phyloP scores from a whole-genome alignment of 2,113 vertebrate species.

The Pangasianodon gigas region DNA sequence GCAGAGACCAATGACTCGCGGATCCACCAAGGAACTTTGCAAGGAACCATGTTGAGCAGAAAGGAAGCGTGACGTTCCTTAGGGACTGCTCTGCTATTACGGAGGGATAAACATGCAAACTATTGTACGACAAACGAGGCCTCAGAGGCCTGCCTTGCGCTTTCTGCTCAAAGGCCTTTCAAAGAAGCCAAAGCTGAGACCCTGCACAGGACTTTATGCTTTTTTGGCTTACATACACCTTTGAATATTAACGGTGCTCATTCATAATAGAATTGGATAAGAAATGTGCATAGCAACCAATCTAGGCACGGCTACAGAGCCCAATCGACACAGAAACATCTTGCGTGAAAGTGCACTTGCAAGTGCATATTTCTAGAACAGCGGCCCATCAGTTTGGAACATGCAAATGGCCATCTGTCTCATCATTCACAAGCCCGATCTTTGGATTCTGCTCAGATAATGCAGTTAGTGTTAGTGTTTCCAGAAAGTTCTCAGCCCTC shows the following conservation, averaged over 20 bases:
- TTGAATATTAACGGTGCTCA: neutral
- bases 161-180: neutral
- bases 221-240: neutral
- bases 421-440: conserved; percentile 26
- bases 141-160: neutral
- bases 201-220: neutral
- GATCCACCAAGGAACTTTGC: neutral
- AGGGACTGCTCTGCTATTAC: conserved; percentile 26
- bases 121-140: conserved; percentile 48
- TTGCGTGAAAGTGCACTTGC: conserved; percentile 34
- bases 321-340: conserved; percentile 25
- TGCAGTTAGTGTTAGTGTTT: conserved; percentile 27
- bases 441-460: conserved; percentile 50
- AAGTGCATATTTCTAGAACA: conserved; percentile 22
- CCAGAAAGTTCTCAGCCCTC: conserved; percentile 44
- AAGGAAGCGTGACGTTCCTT: conserved; percentile 34
- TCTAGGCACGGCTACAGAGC: neutral
- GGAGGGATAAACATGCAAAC: conserved; percentile 36
- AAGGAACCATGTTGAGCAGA: conserved; percentile 27
- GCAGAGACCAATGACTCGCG: conserved; percentile 30
- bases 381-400: conserved; percentile 33
- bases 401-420: conserved; percentile 57
- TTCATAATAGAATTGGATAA: neutral
- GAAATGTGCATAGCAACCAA: neutral
- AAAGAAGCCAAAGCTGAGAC: too few species aligned